Base-by-base conservation (phyloP, 2,888 invertebrate genomes). In the Papilio elwesi region DNA sequence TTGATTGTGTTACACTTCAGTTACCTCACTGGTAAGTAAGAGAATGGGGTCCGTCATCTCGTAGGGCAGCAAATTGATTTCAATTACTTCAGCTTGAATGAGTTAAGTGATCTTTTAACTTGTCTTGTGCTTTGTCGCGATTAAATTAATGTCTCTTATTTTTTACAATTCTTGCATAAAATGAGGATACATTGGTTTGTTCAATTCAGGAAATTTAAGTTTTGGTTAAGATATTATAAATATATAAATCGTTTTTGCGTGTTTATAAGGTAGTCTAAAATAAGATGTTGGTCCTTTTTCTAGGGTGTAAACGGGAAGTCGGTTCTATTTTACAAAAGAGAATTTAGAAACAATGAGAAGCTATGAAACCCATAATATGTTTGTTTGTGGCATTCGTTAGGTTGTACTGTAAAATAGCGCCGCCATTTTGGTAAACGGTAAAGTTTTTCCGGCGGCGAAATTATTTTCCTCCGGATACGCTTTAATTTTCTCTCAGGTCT, bases 401-500 rank as follows among this genome's bases (percentile, higher is more conserved):
- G 10, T 12, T 4, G 11, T 49, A 10, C 13, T 13, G 49, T 49
- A 59, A 59, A 59, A 59, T 43, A n/a, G 0, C n/a, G n/a, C n/a
- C 59, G 43, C 38, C 38, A 52, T 53, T 66, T 53, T 8, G n/a
- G 36, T 66, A 15, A 66, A 51, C 16, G 52, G 15, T 51, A 43
- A 66, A 66, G 53, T 53, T 66, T 66, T 52, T 52, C 15, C 52
- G n/a, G 13, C 12, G 52, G 38, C 15, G 52, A 15, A 38, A 66
- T 53, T 66, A 53, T 38, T 66, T 66, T 15, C 11, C 38, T 15
- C 52, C 38, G 52, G 65, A 43, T 53, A 53, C 66, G 43, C n/a
- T 66, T 66, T 66, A 52, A 66, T 66, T 66, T 66, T 15, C 66
- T 52, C 51, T 43, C 53, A 59, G 15, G 59, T n/a, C 57, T 43